These are phyloP conservation scores for Dryobota labecula DNA, from an alignment of 2,888 invertebrate species.

Conservation along the genomic window DNA sequence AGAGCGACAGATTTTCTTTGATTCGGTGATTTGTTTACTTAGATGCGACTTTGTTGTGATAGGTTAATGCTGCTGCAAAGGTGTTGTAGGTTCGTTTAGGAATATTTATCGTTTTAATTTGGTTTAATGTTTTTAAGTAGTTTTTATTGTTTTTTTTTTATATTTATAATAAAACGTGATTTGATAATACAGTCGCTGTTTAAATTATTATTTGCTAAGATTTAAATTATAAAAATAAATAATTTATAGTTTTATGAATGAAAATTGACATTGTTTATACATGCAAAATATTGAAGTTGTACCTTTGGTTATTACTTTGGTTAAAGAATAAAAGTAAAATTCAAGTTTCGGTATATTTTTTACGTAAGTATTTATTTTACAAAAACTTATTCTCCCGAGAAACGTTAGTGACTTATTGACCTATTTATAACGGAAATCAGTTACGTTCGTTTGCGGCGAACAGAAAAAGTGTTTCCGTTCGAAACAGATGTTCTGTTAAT, in stretches of 20 bases:
- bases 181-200: background rate
- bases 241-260: background rate
- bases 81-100: no score
- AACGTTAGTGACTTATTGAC: slow-evolving; percentile 79
- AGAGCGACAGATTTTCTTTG: slow-evolving; percentile 54
- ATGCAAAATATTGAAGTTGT: background rate
- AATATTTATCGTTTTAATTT: background rate
- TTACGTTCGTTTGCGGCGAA: slow-evolving; percentile 76
- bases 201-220: background rate
- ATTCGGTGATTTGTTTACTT: slow-evolving; percentile 26
- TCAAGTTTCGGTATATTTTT: background rate
- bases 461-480: slow-evolving; percentile 85
- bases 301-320: background rate
- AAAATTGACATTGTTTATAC: background rate
- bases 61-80: background rate
- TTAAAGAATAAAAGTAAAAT: background rate
- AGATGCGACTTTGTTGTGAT: slow-evolving; percentile 23
- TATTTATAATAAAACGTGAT: background rate
- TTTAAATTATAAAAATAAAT: background rate
- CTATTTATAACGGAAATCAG: slow-evolving; percentile 86
- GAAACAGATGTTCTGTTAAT: slow-evolving; percentile 78
- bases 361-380: background rate
- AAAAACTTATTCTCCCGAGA: slow-evolving; percentile 2
- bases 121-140: background rate
- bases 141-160: background rate